Evolutionary conservation across 2,888 invertebrate species (phyloP).

Genomic region (Drosophila multiciliata): DNA sequence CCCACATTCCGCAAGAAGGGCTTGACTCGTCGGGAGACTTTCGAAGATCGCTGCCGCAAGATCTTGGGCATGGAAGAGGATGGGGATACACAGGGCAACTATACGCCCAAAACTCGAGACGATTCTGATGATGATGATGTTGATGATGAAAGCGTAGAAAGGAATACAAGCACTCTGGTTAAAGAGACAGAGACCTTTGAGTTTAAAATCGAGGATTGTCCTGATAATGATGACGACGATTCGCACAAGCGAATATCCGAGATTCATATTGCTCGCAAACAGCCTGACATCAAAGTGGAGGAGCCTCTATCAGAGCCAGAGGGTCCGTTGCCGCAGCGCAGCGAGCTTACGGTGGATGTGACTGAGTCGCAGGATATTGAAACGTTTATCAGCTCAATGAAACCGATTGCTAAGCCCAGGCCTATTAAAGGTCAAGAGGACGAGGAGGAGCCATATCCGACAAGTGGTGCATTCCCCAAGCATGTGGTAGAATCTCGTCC

Average conservation of each 20-base stretch:
- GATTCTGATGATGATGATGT: constrained; percentile 32
- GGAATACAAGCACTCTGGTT: constrained; percentile 19
- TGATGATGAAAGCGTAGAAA: constrained; percentile 36
- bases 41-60: constrained; percentile 90
- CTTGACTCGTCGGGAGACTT: constrained; percentile 89
- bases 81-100: constrained; percentile 80
- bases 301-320: constrained; percentile 47
- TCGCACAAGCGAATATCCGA: constrained; percentile 46
- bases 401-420: constrained; percentile 4
- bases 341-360: constrained; percentile 42
- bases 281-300: constrained; percentile 66
- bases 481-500: neutral
- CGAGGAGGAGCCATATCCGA: constrained; percentile 1
- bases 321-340: constrained; percentile 24
- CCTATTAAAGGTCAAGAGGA: neutral
- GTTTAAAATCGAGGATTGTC: constrained; percentile 83
- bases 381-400: constrained; percentile 12
- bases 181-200: constrained; percentile 63
- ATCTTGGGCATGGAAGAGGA: constrained; percentile 88
- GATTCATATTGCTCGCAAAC: constrained; percentile 48
- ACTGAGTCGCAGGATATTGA: constrained; percentile 40
- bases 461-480: neutral
- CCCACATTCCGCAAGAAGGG: constrained; percentile 86
- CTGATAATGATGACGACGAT: constrained; percentile 79
- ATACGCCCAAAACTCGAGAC: constrained; percentile 40